These are phyloP conservation scores for Daboia siamensis DNA, from an alignment of 2,113 vertebrate species.

Conservation along the genomic window DNA sequence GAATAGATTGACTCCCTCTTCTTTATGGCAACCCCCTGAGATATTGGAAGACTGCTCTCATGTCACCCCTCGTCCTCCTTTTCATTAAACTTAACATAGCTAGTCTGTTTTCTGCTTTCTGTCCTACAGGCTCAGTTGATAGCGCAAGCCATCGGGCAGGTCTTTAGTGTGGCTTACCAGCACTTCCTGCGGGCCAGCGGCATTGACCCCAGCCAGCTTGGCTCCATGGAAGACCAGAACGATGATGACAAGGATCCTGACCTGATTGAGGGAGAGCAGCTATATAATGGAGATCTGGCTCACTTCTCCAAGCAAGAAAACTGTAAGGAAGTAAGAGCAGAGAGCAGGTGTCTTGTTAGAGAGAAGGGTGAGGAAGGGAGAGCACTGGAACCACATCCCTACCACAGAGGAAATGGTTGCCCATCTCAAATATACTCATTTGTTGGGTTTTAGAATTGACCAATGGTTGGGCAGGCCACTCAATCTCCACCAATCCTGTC, in stretches of 20 bases:
- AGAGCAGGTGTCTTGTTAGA: too few relatives aligned
- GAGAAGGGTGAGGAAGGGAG: neutral
- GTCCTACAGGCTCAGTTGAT: constrained; percentile 83
- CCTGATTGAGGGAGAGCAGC: constrained; percentile 68
- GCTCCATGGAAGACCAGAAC: constrained; percentile 60
- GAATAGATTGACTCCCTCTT: too few relatives aligned
- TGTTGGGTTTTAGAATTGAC: neutral
- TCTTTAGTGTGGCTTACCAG: constrained; percentile 87
- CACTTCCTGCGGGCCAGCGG: constrained; percentile 85
- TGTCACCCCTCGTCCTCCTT: too few relatives aligned
- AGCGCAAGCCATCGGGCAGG: constrained; percentile 92
- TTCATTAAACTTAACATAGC: too few relatives aligned
- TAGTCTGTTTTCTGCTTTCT: accelerated
- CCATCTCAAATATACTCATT: neutral
- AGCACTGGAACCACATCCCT: neutral
- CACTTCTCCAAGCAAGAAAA: constrained; percentile 95
- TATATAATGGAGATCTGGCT: constrained; percentile 89
- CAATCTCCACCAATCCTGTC: neutral
- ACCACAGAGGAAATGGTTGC: neutral
- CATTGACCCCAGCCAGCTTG: constrained; percentile 75
- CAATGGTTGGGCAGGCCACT: neutral
- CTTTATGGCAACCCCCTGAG: too few relatives aligned
- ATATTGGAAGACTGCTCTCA: too few relatives aligned
- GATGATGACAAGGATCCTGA: constrained; percentile 49
- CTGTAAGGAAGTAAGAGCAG: constrained; percentile 82